Conservation (phyloP, 2,797 vertebrate genomes). For the Mormyrops attenuatus region DNA sequence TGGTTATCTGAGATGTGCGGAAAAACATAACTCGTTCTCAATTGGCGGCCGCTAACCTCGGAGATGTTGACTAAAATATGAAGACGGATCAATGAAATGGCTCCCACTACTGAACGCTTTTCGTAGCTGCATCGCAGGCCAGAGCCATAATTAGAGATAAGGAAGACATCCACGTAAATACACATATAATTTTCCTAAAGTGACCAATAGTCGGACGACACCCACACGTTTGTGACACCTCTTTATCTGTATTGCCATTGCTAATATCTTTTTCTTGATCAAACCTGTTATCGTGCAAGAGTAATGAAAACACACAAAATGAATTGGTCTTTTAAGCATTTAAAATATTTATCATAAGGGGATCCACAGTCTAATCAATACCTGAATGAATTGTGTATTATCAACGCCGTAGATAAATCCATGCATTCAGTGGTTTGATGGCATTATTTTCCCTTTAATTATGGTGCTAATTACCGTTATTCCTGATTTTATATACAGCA, state of each 20-base stretch:
- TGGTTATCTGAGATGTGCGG: conserved; percentile 26
- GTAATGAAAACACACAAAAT: background rate
- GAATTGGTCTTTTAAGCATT: background rate
- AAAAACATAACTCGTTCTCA: background rate
- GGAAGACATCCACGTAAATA: background rate
- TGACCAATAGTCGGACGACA: background rate
- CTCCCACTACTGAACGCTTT: conserved; percentile 32
- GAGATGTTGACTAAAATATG: conserved; percentile 1
- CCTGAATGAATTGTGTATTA: background rate
- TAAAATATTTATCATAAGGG: background rate
- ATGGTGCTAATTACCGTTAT: background rate
- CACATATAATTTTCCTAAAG: background rate
- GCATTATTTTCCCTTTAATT: background rate
- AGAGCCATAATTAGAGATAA: background rate
- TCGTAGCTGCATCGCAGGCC: conserved; percentile 1
- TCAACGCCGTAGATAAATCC: background rate
- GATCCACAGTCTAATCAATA: background rate
- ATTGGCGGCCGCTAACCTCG: conserved; percentile 32
- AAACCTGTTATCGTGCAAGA: background rate
- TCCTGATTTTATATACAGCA: background rate
- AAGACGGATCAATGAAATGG: conserved; percentile 20
- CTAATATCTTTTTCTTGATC: background rate
- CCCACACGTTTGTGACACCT: background rate
- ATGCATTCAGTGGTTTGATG: background rate
- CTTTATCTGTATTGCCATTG: background rate